Evolutionary conservation across 2,797 vertebrate genomes (phyloP).

Genomic region (Acanthurus lineatus): DNA sequence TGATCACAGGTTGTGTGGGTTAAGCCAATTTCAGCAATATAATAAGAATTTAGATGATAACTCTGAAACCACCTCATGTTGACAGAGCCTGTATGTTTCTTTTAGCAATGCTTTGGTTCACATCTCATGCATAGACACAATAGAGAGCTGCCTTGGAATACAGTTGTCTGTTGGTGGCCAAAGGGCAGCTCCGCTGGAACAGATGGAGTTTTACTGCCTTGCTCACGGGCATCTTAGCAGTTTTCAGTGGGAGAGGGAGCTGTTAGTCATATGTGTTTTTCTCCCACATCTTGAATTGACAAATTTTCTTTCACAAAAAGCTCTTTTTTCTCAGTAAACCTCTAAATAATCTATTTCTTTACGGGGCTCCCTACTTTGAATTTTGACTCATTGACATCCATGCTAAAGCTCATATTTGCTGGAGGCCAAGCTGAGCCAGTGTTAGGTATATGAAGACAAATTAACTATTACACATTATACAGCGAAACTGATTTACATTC

Average conservation of each 20-base stretch:
- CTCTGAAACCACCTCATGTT: slow-evolving; percentile 31
- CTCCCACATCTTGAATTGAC: slow-evolving; percentile 11
- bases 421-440: background rate
- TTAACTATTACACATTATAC: slow-evolving; percentile 14
- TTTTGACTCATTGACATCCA: slow-evolving; percentile 3
- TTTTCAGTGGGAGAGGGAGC: background rate
- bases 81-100: slow-evolving; percentile 30
- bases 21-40: slow-evolving; percentile 43
- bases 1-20: slow-evolving; percentile 13
- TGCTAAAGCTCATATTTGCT: background rate
- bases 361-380: background rate
- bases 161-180: slow-evolving; percentile 15
- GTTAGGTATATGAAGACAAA: slow-evolving; percentile 18
- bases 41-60: slow-evolving; percentile 52
- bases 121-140: slow-evolving; percentile 38
- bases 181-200: slow-evolving; percentile 24
- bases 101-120: slow-evolving; percentile 22
- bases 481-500: slow-evolving; percentile 58
- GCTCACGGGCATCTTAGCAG: slow-evolving; percentile 38
- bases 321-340: background rate
- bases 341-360: background rate
- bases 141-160: background rate
- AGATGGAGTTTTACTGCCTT: slow-evolving; percentile 32
- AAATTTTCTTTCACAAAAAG: slow-evolving; percentile 10
- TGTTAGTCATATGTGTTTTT: slow-evolving; percentile 19